A percentile compares a stretch with the other conserved stretches of the same genome.
These are phyloP conservation scores for Cylloceria caligata DNA, from an alignment of 2,888 invertebrate genomes.

Conservation along the genomic window DNA sequence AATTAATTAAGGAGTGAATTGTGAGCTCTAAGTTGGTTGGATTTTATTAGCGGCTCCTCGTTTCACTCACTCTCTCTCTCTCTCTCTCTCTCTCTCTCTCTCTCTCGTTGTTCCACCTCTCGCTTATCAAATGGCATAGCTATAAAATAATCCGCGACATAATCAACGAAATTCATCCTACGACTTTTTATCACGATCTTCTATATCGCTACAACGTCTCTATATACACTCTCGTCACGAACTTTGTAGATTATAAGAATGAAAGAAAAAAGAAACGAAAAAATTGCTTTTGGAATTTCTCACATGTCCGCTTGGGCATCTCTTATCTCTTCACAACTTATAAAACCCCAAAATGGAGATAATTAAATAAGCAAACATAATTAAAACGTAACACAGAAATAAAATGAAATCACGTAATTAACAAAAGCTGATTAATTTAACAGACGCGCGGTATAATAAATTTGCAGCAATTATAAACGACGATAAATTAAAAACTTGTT, in stretches of 20 bases:
- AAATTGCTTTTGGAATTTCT: conserved; percentile 13
- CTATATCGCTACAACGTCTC: conserved; percentile 1
- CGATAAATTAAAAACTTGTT: conserved; percentile 37
- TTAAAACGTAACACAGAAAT: conserved; percentile 1
- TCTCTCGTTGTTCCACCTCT: conserved; percentile 23
- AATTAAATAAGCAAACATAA: conserved; percentile 14
- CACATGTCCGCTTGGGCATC: neutral
- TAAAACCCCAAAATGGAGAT: neutral
- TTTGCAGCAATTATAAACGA: conserved; percentile 34
- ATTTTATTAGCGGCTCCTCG: neutral
- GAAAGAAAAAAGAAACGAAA: conserved; percentile 13
- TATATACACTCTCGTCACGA: conserved; percentile 4
- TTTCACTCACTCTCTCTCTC: too few species aligned
- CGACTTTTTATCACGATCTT: conserved; percentile 8
- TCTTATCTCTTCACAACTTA: conserved; percentile 7
- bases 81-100: too few species aligned
- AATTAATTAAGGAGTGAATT: neutral
- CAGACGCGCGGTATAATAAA: conserved; percentile 42
- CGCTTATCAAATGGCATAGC: conserved; percentile 21
- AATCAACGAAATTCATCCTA: neutral
- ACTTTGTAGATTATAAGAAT: neutral
- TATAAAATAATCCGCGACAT: conserved; percentile 10
- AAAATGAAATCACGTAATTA: conserved; percentile 2
- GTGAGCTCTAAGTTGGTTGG: neutral
- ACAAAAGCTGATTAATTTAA: conserved; percentile 37